phyloP scores from a whole-genome alignment of 2,888 invertebrate genomes.

The Cerastis leucographa region DNA sequence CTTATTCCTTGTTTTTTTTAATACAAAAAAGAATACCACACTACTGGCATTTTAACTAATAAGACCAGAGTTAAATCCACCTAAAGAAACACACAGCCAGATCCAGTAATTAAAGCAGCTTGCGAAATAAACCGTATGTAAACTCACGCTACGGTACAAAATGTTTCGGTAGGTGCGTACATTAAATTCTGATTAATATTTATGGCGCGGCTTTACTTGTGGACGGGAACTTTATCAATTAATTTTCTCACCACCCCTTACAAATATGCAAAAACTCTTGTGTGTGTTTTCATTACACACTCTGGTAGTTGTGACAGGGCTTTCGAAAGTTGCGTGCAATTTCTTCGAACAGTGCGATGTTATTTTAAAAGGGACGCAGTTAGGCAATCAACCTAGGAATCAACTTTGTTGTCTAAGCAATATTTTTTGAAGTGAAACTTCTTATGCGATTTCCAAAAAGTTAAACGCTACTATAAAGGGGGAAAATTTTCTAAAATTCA shows the following conservation, averaged over 20 bases:
- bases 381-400: too few relatives aligned
- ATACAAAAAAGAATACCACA: too few relatives aligned
- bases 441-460: too few relatives aligned
- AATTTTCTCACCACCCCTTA: constrained; percentile 70
- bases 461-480: too few relatives aligned
- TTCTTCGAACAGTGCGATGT: not conserved
- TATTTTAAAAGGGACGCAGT: too few relatives aligned
- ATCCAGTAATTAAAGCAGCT: constrained; percentile 33
- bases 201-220: constrained; percentile 68
- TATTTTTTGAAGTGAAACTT: too few relatives aligned
- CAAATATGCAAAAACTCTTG: constrained; percentile 73
- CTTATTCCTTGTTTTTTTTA: too few relatives aligned
- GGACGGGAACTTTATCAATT: constrained; percentile 78
- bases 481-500: too few relatives aligned
- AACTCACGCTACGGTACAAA: constrained; percentile 45
- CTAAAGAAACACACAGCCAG: not conserved
- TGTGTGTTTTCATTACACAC: constrained; percentile 62
- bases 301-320: constrained; percentile 25
- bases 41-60: too few relatives aligned
- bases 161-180: constrained; percentile 58
- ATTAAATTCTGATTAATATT: constrained; percentile 76
- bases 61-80: not conserved
- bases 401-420: not conserved
- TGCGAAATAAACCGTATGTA: constrained; percentile 8
- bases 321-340: constrained; percentile 18